Percentiles rank a stretch among this genome's conserved stretches.
These are phyloP conservation scores for Aquatica leii DNA, from an alignment of 2,888 invertebrate genomes.

Conservation along the genomic window DNA sequence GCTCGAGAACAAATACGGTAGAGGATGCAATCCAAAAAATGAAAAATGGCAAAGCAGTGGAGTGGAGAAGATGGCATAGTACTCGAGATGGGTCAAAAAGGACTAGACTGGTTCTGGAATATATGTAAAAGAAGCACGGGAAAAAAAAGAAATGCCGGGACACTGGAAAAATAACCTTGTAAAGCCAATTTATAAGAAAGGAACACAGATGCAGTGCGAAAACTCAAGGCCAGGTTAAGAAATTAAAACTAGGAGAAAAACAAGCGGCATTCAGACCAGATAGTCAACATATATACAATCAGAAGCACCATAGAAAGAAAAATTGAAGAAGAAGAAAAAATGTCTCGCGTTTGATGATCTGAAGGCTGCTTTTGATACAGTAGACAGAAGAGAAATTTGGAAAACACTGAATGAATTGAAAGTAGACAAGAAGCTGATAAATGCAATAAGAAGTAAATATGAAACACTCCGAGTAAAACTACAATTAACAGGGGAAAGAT, in stretches of 20 bases:
- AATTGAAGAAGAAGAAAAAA: constrained; percentile 11
- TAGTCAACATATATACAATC: constrained; percentile 3
- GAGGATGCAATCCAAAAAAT: too few species aligned
- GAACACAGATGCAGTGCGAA: background rate
- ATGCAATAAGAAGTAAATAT: constrained; percentile 9
- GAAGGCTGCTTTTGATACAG: constrained; percentile 8
- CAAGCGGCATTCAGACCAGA: constrained; percentile 6
- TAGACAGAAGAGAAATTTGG: constrained; percentile 12
- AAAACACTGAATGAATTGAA: constrained; percentile 9
- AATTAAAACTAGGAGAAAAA: constrained; percentile 3
- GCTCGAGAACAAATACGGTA: too few species aligned
- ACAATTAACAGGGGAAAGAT: constrained; percentile 12
- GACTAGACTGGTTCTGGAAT: background rate
- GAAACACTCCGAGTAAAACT: constrained; percentile 11
- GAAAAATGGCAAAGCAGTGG: too few species aligned
- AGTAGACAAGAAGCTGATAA: background rate
- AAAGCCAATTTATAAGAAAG: background rate
- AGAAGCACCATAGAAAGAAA: constrained; percentile 10
- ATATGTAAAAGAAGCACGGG: background rate
- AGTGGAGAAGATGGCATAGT: too few species aligned
- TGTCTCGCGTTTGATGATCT: background rate
- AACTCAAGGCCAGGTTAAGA: background rate
- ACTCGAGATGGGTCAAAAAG: background rate
- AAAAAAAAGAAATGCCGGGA: background rate
- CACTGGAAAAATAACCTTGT: background rate